phyloP scores from a whole-genome alignment of 1,140 invertebrate species.

The Solenopsis invicta region DNA sequence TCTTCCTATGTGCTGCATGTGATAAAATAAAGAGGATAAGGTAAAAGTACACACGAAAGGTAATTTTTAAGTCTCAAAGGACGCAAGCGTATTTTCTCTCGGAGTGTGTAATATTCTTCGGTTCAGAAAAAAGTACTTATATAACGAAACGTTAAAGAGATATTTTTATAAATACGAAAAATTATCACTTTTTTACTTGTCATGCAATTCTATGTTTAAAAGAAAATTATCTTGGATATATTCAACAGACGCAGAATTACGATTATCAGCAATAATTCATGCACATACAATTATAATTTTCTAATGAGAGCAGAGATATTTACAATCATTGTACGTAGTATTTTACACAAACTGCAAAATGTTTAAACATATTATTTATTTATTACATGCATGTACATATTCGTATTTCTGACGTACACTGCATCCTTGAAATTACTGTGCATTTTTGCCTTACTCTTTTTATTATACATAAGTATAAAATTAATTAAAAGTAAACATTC shows the following conservation, averaged over 20 bases:
- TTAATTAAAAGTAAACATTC: conserved; percentile 7
- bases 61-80: conserved; percentile 5
- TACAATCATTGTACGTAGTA: neutral
- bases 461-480: neutral
- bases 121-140: neutral
- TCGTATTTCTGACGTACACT: too few relatives aligned
- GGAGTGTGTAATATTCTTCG: neutral
- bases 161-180: neutral
- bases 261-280: conserved; percentile 15
- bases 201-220: neutral
- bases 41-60: neutral
- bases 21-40: neutral
- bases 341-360: neutral
- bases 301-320: neutral
- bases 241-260: neutral
- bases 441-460: too few relatives aligned
- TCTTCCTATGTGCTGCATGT: neutral
- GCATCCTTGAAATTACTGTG: too few relatives aligned
- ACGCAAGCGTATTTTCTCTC: neutral
- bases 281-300: neutral
- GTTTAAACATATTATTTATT: conserved; percentile 1
- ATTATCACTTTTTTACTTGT: neutral
- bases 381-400: neutral
- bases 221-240: neutral
- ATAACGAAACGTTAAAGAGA: neutral